Evolutionary conservation across 2,888 invertebrate species (phyloP).

Genomic region (Bimastos eiseni): DNA sequence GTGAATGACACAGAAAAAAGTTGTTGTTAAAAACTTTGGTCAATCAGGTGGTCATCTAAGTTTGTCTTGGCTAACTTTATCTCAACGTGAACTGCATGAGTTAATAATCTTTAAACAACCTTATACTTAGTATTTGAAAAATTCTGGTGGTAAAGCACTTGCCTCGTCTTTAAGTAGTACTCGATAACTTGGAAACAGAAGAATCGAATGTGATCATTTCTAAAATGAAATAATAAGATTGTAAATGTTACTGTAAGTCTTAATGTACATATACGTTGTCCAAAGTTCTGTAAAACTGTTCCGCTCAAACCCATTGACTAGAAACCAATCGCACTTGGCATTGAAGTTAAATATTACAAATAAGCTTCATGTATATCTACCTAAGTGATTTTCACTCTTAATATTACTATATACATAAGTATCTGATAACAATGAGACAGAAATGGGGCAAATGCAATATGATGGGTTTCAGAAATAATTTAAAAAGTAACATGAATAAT

Average conservation of each 20-base stretch:
- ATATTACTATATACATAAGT: too few relatives aligned
- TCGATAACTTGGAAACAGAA: conserved; percentile 66
- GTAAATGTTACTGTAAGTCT: background rate
- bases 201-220: conserved; percentile 63
- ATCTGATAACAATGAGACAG: too few relatives aligned
- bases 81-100: too few relatives aligned
- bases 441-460: background rate
- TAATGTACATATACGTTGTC: background rate
- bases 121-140: background rate
- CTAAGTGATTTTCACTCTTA: background rate
- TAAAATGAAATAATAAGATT: conserved; percentile 41
- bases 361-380: background rate
- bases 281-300: background rate
- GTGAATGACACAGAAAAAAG: too few relatives aligned
- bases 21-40: too few relatives aligned
- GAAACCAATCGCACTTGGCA: background rate
- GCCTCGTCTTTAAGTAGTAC: conserved; percentile 63
- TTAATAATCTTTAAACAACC: background rate
- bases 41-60: too few relatives aligned
- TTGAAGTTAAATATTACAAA: background rate
- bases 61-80: too few relatives aligned
- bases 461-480: conserved; percentile 35
- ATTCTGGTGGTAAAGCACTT: conserved; percentile 32
- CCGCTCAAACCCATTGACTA: background rate
- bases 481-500: conserved; percentile 32